Percentiles rank a stretch among this genome's conserved stretches.
Evolutionary conservation across 53 echinoderm and acorn worm species (phyloP).

Genomic region (Stichopus horrens): DNA sequence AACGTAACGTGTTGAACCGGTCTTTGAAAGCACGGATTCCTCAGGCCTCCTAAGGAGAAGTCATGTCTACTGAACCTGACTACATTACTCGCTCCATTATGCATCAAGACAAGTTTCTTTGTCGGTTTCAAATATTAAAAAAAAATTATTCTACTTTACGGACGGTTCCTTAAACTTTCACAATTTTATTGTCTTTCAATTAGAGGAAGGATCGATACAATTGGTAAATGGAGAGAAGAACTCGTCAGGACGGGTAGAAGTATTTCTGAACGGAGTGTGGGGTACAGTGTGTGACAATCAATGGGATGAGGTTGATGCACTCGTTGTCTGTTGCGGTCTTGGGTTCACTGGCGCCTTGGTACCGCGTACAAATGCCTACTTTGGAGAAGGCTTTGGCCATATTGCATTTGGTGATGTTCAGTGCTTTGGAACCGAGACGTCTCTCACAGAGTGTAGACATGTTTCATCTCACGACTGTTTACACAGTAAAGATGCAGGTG

Average conservation of each 20-base stretch:
- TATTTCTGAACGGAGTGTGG: not conserved
- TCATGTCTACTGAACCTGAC: no score
- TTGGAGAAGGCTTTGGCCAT: not conserved
- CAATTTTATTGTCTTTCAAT: not conserved
- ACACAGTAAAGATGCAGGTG: not conserved
- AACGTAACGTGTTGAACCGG: no score
- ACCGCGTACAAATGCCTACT: not conserved
- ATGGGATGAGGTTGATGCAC: not conserved
- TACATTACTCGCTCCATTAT: no score
- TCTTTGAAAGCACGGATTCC: no score
- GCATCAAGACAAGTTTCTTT: no score
- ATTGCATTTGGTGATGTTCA: not conserved
- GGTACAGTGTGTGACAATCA: not conserved
- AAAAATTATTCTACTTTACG: no score
- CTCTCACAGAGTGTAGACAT: not conserved
- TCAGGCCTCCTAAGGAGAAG: no score
- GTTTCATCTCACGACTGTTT: not conserved
- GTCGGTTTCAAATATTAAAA: no score
- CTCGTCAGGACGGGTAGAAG: not conserved
- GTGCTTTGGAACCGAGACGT: not conserved
- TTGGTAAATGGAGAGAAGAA: not conserved
- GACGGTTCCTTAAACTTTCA: no score
- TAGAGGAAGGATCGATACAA: not conserved
- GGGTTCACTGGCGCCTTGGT: not conserved
- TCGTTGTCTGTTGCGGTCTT: not conserved